Conservation (phyloP, 2,797 vertebrate species). For the Ptychadena robeensis region DNA sequence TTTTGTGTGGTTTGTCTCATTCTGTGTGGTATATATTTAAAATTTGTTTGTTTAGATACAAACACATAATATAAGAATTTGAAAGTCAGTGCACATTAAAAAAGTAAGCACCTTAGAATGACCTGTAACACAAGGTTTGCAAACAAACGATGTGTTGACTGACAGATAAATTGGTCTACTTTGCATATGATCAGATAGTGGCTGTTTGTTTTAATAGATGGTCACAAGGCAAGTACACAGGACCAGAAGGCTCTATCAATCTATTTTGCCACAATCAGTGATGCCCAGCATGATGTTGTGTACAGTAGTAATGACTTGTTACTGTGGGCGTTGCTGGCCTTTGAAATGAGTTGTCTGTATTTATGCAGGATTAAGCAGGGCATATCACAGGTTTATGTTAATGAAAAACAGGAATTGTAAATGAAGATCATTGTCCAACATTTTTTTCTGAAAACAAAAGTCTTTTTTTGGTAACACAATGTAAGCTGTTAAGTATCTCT, state of each 20-base stretch:
- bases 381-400: slow-evolving; percentile 40
- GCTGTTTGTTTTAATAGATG: slow-evolving; percentile 41
- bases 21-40: too few species aligned
- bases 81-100: not conserved
- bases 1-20: too few species aligned
- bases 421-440: slow-evolving; percentile 50
- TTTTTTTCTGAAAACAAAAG: slow-evolving; percentile 38
- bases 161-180: slow-evolving; percentile 26
- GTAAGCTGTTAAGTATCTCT: slow-evolving; percentile 40
- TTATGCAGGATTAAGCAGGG: slow-evolving; percentile 36
- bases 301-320: slow-evolving; percentile 55
- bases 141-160: slow-evolving; percentile 21
- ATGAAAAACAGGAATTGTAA: slow-evolving; percentile 49
- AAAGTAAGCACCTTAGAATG: not conserved
- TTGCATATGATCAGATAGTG: slow-evolving; percentile 51
- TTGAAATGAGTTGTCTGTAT: slow-evolving; percentile 44
- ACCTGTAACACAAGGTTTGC: slow-evolving; percentile 24
- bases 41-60: not conserved
- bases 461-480: slow-evolving; percentile 32
- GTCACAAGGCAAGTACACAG: slow-evolving; percentile 27
- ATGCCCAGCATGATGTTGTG: slow-evolving; percentile 52
- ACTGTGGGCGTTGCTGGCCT: slow-evolving; percentile 51
- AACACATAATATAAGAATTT: not conserved
- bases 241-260: slow-evolving; percentile 40
- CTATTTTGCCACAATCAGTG: slow-evolving; percentile 52